phyloP scores from a whole-genome alignment of 2,113 vertebrate genomes.

The Apeltes quadracus region DNA sequence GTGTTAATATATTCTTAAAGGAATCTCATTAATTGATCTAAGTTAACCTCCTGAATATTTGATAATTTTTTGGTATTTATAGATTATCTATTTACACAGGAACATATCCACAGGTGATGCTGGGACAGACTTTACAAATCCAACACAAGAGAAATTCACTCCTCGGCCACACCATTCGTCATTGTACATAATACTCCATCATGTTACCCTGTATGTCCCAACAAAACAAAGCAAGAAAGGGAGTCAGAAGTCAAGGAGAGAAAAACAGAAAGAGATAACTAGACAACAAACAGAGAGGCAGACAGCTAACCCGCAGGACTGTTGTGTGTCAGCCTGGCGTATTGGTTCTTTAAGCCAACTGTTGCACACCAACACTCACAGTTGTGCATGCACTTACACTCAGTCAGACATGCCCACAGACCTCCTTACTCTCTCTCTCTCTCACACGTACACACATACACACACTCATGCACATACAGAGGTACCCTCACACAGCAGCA shows the following conservation, averaged over 20 bases:
- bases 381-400: slow-evolving; percentile 38
- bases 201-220: slow-evolving; percentile 73
- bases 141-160: slow-evolving; percentile 19
- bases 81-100: slow-evolving; percentile 72
- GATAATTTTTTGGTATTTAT: slow-evolving; percentile 65
- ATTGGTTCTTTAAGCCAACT: slow-evolving; percentile 50
- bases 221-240: slow-evolving; percentile 44
- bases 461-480: neutral
- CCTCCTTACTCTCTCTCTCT: neutral
- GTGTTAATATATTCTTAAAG: slow-evolving; percentile 70
- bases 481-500: slow-evolving; percentile 40
- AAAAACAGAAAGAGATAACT: slow-evolving; percentile 35
- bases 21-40: slow-evolving; percentile 62
- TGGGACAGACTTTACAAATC: slow-evolving; percentile 62
- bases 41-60: slow-evolving; percentile 43
- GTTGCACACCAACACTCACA: slow-evolving; percentile 42
- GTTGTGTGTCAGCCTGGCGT: slow-evolving; percentile 57
- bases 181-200: slow-evolving; percentile 16
- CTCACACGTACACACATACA: slow-evolving; percentile 16
- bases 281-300: slow-evolving; percentile 50
- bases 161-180: slow-evolving; percentile 37
- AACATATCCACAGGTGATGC: slow-evolving; percentile 62
- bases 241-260: slow-evolving; percentile 34
- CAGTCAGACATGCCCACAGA: slow-evolving; percentile 17
- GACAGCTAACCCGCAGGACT: slow-evolving; percentile 54